A percentile compares a stretch with the other conserved stretches of the same genome.
phyloP scores from a whole-genome alignment of 2,113 vertebrate genomes.

The Narcine bancroftii region DNA sequence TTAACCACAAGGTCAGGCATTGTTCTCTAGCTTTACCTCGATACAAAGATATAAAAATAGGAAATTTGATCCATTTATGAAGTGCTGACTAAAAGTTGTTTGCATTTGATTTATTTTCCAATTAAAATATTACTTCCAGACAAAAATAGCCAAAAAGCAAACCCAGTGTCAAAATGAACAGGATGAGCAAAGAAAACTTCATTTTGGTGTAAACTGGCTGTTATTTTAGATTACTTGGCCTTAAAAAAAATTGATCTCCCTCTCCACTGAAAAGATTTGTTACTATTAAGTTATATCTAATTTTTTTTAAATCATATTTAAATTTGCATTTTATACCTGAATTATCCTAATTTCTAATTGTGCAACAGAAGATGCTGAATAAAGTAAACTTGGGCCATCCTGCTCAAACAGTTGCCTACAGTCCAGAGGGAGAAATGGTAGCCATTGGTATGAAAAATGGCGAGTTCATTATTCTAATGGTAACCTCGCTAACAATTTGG shows the following conservation, averaged over 20 bases:
- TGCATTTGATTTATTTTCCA: not conserved
- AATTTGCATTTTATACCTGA: constrained; percentile 5
- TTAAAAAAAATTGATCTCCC: not conserved
- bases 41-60: not conserved
- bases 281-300: no score
- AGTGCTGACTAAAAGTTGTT: not conserved
- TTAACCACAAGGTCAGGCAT: not conserved
- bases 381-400: constrained; percentile 90
- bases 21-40: not conserved
- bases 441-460: constrained; percentile 96
- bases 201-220: not conserved
- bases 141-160: not conserved
- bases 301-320: not conserved
- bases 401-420: constrained; percentile 81
- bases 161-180: not conserved
- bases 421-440: constrained; percentile 93
- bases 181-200: not conserved
- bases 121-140: not conserved
- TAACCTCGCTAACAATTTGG: constrained; percentile 91
- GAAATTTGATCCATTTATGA: not conserved
- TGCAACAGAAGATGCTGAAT: constrained; percentile 88
- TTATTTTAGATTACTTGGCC: not conserved
- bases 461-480: constrained; percentile 91
- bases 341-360: constrained; percentile 1
- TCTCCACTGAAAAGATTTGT: constrained; percentile 1